phyloP scores from a whole-genome alignment of 2,113 vertebrate species.

The Eleginops maclovinus region DNA sequence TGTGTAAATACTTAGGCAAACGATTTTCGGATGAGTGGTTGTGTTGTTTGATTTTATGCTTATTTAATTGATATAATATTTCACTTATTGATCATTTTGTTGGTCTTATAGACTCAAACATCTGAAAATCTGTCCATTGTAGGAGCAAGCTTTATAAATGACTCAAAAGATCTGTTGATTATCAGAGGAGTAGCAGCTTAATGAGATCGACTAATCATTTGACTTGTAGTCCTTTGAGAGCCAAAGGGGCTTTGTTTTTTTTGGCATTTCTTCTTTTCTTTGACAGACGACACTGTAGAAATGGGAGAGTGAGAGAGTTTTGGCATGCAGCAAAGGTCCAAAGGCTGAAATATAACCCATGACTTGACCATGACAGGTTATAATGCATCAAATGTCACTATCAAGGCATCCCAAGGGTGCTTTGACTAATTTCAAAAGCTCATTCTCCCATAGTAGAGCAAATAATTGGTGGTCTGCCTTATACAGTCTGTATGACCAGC shows the following conservation, averaged over 20 bases:
- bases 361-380: too few species aligned
- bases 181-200: not conserved
- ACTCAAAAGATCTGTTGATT: not conserved
- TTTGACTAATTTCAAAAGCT: not conserved
- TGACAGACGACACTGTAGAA: too few species aligned
- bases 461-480: not conserved
- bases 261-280: too few species aligned
- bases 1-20: conserved; percentile 36
- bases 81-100: not conserved
- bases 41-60: conserved; percentile 1
- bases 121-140: not conserved
- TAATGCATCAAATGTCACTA: too few species aligned
- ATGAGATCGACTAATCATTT: not conserved
- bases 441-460: not conserved
- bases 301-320: too few species aligned
- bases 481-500: not conserved
- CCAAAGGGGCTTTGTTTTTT: too few species aligned
- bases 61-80: not conserved
- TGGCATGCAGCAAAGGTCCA: too few species aligned
- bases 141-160: not conserved
- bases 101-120: not conserved
- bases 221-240: not conserved
- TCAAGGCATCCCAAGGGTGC: not conserved
- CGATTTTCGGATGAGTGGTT: conserved; percentile 42
- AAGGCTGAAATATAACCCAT: too few species aligned